phyloP scores from a whole-genome alignment of 2,797 vertebrate genomes.

The Glossophaga mutica region DNA sequence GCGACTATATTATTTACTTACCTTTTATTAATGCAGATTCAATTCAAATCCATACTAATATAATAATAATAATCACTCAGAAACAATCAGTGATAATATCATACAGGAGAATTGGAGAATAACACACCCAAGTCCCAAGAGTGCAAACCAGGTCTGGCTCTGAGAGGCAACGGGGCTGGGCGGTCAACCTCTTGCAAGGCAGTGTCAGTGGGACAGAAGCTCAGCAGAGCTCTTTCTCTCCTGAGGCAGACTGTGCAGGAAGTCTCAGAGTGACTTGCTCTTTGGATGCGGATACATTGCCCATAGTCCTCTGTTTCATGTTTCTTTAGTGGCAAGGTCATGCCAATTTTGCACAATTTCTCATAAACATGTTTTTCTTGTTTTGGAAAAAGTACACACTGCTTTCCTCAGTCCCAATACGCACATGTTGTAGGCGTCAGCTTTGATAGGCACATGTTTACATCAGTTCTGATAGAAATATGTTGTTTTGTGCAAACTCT shows the following conservation, averaged over 20 bases:
- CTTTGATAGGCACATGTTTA: not conserved
- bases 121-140: not conserved
- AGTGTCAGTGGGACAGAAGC: not conserved
- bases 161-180: too few relatives aligned
- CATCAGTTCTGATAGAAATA: not conserved
- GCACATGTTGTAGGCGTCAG: too few relatives aligned
- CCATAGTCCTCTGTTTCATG: not conserved
- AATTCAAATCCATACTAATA: not conserved
- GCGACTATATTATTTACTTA: not conserved
- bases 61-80: not conserved
- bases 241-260: not conserved
- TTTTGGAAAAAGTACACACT: not conserved
- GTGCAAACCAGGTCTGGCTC: not conserved
- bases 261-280: not conserved
- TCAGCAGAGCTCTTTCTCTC: not conserved
- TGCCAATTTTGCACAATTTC: not conserved
- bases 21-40: not conserved
- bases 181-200: not conserved
- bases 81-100: not conserved
- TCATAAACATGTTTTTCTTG: not conserved
- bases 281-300: not conserved
- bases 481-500: not conserved
- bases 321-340: not conserved
- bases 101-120: not conserved
- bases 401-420: not conserved